Evolutionary conservation across 1,140 invertebrate genomes (phyloP).

Genomic region (Proctacanthus coquilletti): DNA sequence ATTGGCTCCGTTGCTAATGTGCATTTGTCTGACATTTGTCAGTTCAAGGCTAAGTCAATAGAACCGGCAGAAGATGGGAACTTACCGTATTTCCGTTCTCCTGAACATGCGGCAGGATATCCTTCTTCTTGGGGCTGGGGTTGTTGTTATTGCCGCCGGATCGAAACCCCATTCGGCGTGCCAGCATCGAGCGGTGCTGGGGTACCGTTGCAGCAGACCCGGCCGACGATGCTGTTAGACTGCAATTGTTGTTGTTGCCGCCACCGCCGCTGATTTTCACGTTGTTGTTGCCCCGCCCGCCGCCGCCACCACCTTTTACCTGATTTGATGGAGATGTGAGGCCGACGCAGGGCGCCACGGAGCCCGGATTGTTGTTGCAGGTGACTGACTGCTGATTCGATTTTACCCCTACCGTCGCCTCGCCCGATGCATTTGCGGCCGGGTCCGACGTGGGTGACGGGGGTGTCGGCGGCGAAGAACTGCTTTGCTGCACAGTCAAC

Average conservation of each 20-base stretch:
- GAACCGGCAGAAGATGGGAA: no score
- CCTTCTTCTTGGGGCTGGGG: neutral
- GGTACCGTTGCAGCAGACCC: no score
- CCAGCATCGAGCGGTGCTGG: neutral
- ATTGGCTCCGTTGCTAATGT: no score
- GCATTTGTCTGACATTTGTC: no score
- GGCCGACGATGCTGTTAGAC: neutral
- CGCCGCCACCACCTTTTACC: no score
- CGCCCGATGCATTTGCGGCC: neutral
- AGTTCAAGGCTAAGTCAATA: no score
- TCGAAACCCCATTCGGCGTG: neutral
- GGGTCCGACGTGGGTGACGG: neutral
- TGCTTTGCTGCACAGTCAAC: neutral
- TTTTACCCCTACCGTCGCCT: neutral
- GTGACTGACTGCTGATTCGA: neutral
- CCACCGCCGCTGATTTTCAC: neutral
- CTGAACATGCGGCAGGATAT: neutral
- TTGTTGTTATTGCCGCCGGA: neutral
- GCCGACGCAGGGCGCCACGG: no score
- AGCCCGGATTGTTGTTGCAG: neutral
- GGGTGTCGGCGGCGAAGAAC: no score
- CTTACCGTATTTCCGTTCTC: constrained; percentile 2
- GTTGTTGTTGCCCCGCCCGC: no score
- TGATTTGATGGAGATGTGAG: no score
- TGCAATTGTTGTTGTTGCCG: neutral